Percentiles rank a stretch among this genome's conserved stretches.
These are phyloP conservation scores for Protula sp. DNA, from an alignment of 2,888 invertebrate species.

Conservation along the genomic window DNA sequence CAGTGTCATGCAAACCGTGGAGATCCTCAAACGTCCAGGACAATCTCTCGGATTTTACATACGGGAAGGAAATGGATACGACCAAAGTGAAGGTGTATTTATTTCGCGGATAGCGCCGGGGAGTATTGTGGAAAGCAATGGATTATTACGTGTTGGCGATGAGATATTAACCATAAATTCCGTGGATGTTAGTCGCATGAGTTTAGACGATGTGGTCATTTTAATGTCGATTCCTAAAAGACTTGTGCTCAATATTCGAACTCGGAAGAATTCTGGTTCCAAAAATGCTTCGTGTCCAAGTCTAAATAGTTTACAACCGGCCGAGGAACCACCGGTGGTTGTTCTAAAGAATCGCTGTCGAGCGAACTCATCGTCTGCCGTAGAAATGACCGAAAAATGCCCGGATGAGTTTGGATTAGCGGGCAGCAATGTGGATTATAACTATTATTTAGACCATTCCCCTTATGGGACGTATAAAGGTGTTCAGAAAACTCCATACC, in stretches of 20 bases:
- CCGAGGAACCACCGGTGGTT: slow-evolving; percentile 41
- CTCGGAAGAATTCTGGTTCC: slow-evolving; percentile 20
- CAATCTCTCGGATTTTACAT: slow-evolving; percentile 97
- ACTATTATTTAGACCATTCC: slow-evolving; percentile 3
- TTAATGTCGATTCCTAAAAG: slow-evolving; percentile 98
- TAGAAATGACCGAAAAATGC: slow-evolving; percentile 45
- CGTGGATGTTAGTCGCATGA: slow-evolving; percentile 96
- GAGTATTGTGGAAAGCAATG: slow-evolving; percentile 94
- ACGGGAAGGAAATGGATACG: slow-evolving; percentile 96
- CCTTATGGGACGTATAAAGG: slow-evolving; percentile 1
- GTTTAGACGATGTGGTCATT: slow-evolving; percentile 96
- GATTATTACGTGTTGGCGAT: slow-evolving; percentile 94
- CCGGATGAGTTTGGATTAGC: slow-evolving; percentile 33
- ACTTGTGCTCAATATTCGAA: slow-evolving; percentile 79
- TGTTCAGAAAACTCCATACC: background rate
- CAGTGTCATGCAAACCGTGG: slow-evolving; percentile 61
- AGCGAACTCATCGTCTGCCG: slow-evolving; percentile 40
- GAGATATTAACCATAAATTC: slow-evolving; percentile 97
- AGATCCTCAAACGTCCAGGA: slow-evolving; percentile 97
- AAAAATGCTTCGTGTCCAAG: slow-evolving; percentile 39
- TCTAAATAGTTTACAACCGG: slow-evolving; percentile 27
- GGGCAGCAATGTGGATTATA: background rate
- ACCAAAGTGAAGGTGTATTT: slow-evolving; percentile 92
- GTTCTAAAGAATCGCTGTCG: slow-evolving; percentile 42
- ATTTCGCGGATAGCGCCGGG: slow-evolving; percentile 93